Evolutionary conservation across 2,797 vertebrate genomes (phyloP), one percentile per base, ranked within the genome.

Genomic region (Phoeniculus purpureus): DNA sequence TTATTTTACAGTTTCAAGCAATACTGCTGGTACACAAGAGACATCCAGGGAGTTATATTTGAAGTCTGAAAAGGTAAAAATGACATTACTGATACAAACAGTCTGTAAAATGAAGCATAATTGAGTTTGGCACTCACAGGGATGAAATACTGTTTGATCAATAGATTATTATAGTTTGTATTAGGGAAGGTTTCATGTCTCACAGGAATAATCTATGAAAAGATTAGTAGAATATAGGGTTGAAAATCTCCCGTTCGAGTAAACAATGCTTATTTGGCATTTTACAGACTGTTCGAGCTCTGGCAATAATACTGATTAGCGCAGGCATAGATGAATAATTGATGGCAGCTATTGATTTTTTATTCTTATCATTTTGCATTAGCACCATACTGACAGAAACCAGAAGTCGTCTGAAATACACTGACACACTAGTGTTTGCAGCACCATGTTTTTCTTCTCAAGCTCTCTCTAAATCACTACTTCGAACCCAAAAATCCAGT

Each of bases 171-270:
- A 79, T 20, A 6, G 18, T 67, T 89, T 85, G 51, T 31, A 80
- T 55, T 43, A 89, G 81, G 82, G 86, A 62, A 93, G 86, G 7
- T 85, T 95, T 91, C 89, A 82, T 83, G 32, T 90, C 37, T 37
- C 96, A 89, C 27, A 95, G 67, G 96, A 93, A 91, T 90, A 62
- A 88, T 87, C 86, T 87, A 78, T 72, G 82, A 85, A 78, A 31
- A 71, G 51, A 67, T 91, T 91, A 87, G 77, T 84, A 91, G 79
- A 73, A 68, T 73, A 76, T 7, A 75, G 43, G 26, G 22, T 32
- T 90, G 75, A 23, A 75, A 55, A 54, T 66, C 26, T 86, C 55
- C 81, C 90, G 26, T 29, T 85, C 15, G 6, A 37, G 43, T 68
- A 91, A 94, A 66, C 27, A 78, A 45, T 65, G 48, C 23, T 15